Evolutionary conservation across 2,888 invertebrate genomes (phyloP), one percentile per base, ranked within the genome.

Genomic region (Galeopsomyia nigrocyanea): DNA sequence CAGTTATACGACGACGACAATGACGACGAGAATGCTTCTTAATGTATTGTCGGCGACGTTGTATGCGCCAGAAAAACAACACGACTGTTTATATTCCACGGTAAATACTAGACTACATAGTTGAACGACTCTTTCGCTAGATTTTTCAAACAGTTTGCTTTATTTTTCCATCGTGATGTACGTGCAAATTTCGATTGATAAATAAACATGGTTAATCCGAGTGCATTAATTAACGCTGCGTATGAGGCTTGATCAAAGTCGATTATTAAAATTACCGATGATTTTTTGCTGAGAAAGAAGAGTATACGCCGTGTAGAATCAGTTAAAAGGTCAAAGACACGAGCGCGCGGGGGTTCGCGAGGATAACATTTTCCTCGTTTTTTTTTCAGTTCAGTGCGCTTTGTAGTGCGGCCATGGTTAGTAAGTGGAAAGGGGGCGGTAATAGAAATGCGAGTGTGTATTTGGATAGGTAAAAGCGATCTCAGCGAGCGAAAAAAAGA

Each of bases 371-470:
- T 68, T 71, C 55, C 71, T 55, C 55, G 14, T 65, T 60, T 62
- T 61, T 65, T 69, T 71, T 71, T 66, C 71, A 66, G 62, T 71
- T 71, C 61, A 71, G 31, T 61, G 47, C 49, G 31, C 65, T 61
- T 71, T 61, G 50, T 71, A 66, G 65, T 65, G 39, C 39, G 19
- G 47, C 26, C 39, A 66, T 66, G 62, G 50, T 61, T 71, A 62
- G 49, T 71, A 50, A 22, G 53, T 46, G 53, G 9, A 39, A 39
- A 16, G 47, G 26, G 68, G 26, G 53, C 22, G 60, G 56, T 55
- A 71, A 71, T 71, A 60, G 71, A 71, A 71, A 66, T 66, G 49
- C 49, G 56, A 16, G 19, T 16, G 17, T 62, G 58, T 47, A 58
- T 70, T 55, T 51, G 26, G 21, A 71, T 71, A 50, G 61, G 61